These are phyloP conservation scores for Cheirogaleus major DNA, from an alignment of 2,797 vertebrate genomes.

Conservation along the genomic window DNA sequence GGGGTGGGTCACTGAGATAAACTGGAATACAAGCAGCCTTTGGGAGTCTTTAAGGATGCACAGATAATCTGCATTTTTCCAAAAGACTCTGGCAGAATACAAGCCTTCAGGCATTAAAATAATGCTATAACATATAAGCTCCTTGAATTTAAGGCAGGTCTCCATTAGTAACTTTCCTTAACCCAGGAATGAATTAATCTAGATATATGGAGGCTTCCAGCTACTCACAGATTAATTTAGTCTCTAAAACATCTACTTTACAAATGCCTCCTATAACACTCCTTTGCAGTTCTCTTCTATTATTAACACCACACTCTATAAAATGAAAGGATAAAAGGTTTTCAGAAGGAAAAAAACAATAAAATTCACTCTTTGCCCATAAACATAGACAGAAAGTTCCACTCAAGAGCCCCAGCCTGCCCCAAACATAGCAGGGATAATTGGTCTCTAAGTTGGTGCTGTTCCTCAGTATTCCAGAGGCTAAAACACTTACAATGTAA, in stretches of 20 bases:
- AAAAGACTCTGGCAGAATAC: neutral
- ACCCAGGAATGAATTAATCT: conserved; percentile 24
- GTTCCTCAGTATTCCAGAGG: neutral
- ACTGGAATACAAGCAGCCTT: neutral
- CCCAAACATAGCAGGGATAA: neutral
- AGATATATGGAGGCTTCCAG: neutral
- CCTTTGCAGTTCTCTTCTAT: conserved; percentile 49
- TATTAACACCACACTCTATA: conserved; percentile 64
- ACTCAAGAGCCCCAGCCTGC: neutral
- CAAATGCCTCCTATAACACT: conserved; percentile 32
- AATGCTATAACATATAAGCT: neutral
- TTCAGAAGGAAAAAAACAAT: conserved; percentile 49
- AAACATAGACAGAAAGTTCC: conserved; percentile 50
- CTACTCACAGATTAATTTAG: conserved; percentile 57
- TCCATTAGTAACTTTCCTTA: conserved; percentile 45
- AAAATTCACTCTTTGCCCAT: conserved; percentile 55
- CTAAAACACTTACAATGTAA: conserved; percentile 92
- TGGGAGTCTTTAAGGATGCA: neutral
- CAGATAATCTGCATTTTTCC: neutral
- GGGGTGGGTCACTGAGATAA: neutral
- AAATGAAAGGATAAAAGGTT: conserved; percentile 69
- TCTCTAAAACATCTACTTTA: conserved; percentile 53
- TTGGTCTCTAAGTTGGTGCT: conserved; percentile 16
- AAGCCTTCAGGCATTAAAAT: neutral
- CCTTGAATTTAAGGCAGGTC: conserved; percentile 29